Percentiles rank a stretch among this genome's conserved stretches.
These are phyloP conservation scores for Tamias sibiricus DNA, from an alignment of 2,113 vertebrate species.

Conservation along the genomic window DNA sequence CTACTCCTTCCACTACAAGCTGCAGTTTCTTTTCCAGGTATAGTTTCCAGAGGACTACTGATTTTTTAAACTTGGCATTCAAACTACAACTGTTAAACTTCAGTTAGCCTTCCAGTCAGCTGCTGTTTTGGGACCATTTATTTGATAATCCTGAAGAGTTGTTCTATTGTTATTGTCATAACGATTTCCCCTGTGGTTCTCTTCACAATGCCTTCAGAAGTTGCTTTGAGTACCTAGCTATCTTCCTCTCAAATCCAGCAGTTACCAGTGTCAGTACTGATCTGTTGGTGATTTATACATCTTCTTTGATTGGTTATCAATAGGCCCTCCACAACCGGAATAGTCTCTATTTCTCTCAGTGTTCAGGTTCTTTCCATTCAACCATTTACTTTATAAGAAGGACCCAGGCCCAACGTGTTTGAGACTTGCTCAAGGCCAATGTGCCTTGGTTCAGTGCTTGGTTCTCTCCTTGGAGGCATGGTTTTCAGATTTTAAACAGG, in stretches of 20 bases:
- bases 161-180: neutral
- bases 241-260: neutral
- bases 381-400: neutral
- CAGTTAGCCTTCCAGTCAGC: neutral
- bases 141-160: neutral
- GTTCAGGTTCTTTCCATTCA: slow-evolving; percentile 23
- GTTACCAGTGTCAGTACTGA: neutral
- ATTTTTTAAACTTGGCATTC: neutral
- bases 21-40: neutral
- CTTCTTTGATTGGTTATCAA: neutral
- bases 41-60: neutral
- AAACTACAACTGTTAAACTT: neutral
- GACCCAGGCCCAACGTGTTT: neutral
- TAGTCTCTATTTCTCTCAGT: slow-evolving; percentile 20
- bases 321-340: neutral
- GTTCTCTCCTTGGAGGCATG: neutral
- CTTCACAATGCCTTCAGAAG: neutral
- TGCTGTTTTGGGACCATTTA: neutral
- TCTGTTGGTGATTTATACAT: neutral
- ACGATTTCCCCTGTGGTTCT: neutral
- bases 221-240: neutral
- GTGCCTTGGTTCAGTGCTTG: neutral
- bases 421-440: neutral
- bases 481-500: neutral
- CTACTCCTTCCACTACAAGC: neutral